phyloP scores from a whole-genome alignment of 2,888 invertebrate species.

The Watsonalla cultraria region DNA sequence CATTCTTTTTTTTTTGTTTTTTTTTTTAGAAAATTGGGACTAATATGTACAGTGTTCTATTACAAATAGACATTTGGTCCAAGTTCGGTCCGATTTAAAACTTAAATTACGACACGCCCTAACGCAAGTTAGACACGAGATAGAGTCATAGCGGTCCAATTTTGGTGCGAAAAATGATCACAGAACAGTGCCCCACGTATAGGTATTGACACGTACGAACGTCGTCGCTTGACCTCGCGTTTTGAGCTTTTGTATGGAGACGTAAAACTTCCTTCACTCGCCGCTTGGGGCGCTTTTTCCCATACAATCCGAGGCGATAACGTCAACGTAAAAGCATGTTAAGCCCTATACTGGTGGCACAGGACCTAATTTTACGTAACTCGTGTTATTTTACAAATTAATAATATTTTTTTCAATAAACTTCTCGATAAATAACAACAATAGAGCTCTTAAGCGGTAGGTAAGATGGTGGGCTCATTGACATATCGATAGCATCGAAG shows the following conservation, averaged over 20 bases:
- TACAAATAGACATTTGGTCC: conserved; percentile 8
- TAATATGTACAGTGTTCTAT: background rate
- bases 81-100: background rate
- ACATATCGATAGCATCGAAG: background rate
- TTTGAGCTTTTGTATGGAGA: no score
- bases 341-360: background rate
- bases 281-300: no score
- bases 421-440: conserved; percentile 26
- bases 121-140: no score
- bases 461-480: conserved; percentile 49
- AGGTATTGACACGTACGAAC: no score
- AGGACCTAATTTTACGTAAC: background rate
- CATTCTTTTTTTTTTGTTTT: conserved; percentile 6
- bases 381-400: conserved; percentile 29
- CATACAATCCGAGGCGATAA: no score
- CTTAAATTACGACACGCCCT: background rate
- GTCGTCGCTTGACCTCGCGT: no score
- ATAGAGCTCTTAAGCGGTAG: conserved; percentile 56
- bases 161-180: no score
- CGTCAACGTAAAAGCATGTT: no score
- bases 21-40: background rate
- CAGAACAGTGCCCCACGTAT: no score
- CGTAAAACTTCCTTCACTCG: no score
- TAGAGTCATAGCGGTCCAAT: no score
- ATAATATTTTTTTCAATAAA: conserved; percentile 18